Evolutionary conservation across 1,140 invertebrate genomes (phyloP), one percentile per base, ranked within the genome.

Genomic region (Caenorhabditis inopinata): DNA sequence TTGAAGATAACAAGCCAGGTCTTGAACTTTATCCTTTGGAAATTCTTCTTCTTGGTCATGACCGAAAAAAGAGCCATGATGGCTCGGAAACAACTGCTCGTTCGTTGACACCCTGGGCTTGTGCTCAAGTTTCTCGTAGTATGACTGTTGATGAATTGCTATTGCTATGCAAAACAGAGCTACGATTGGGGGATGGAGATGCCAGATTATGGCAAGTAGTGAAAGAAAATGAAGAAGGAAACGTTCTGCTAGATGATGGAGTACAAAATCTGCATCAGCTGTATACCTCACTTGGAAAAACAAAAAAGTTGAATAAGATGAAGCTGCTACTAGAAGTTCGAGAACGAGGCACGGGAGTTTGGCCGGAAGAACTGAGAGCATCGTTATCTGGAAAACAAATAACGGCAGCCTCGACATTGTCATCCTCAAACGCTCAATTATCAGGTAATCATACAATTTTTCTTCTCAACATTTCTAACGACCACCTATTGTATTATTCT

Each of bases 251-350:
- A 38, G 78, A 79, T 49, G 78, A 79, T 23, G 62, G 46, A 35
- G 12, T 5, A 14, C 46, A 68, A 21, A 79, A 35, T n/a, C 48
- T 79, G 6, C 68, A 79, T 42, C 38, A 79, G 7, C 18, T 79
- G 9, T 68, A 79, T 9, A 38, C 58, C 7, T n/a, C 58, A 68
- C 58, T 68, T 1, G 51, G 62, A 25, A 74, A 48, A 23, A 79
- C 29, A 1, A 79, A 58, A 21, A 79, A 79, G 45, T 35, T 79
- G 18, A 79, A 79, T 21, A 79, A 79, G 27, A 75, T 87, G 21
- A 38, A 62, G 51, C 77, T 85, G 21, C 46, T 77, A 12, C 76
- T 80, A 5, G 74, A 74, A 79, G 23, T 78, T 51, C 9, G 80
- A n/a, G 80, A 81, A 32, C 16, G 42, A 21, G 49, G 74, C 14